Base-by-base conservation (phyloP, 30 jellyfish, hydroid and myxozoan genomes). In the Aurelia aurita complex sp. Pacific region DNA sequence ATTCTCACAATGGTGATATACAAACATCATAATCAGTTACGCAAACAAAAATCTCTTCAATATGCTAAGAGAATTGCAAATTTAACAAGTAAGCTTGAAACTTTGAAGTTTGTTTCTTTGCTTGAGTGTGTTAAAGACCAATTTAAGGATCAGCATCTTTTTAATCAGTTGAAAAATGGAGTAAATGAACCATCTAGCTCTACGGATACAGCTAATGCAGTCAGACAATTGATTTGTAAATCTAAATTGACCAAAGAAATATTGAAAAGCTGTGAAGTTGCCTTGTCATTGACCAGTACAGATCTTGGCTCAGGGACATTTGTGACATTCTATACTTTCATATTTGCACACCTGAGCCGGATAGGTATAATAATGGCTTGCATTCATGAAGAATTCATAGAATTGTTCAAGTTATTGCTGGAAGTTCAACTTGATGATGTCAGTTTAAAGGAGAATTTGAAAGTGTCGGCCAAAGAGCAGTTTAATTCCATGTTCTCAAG, bases 21-120 rank as follows among this genome's bases (percentile, higher is more conserved):
- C 59, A 79, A 79, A 43, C 89, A 79, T 33, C 43, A 51, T 10
- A 79, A 79, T 53, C 89, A 79, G 67, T 64, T 79, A 13, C 80
- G 89, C 59, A 67, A 67, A 52, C 50, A 64, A 52, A 79, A 79
- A 66, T 60, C 80, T 18, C 34, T 79, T 10, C 89, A 79, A 35
- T 79, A 66, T 79, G 89, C 89, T 2, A 64, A 34, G 36, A 79
- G 60, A 67, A 34, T 79, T 54, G 13, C 35, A 16, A 79, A 64
- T 46, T 9, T 46, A 9, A 46, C 14, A 9, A 46, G 57, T 46
- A 46, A 46, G 8, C 57, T 46, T 46, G 57, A 46, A 6, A 9
- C 14, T 7, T 13, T 46, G 57, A 46, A 6, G 15, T 0, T 46
- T 6, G 2, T 46, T 46, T 6, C 57, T 46, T 7, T 46, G 57